These are phyloP conservation scores for Tor tambroides DNA, from an alignment of 2,113 vertebrate genomes.

Conservation along the genomic window DNA sequence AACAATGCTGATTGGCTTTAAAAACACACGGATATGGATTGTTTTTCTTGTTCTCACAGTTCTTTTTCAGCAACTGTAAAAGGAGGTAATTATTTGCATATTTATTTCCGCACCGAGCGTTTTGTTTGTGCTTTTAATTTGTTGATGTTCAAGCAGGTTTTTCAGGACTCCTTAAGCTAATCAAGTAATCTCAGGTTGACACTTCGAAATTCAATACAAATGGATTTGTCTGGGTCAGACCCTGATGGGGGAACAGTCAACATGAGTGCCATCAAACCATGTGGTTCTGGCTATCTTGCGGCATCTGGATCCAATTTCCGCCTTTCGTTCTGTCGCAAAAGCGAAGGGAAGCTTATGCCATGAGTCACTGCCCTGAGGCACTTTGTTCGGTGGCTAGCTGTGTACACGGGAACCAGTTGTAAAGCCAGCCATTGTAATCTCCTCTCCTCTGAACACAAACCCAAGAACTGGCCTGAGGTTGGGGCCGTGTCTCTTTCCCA, in stretches of 20 bases:
- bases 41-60: not conserved
- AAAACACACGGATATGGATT: not conserved
- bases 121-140: not conserved
- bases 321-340: conserved; percentile 70
- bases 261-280: conserved; percentile 65
- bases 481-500: conserved; percentile 52
- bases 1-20: not conserved
- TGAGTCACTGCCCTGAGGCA: conserved; percentile 72
- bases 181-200: not conserved
- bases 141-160: not conserved
- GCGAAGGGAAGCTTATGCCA: conserved; percentile 63
- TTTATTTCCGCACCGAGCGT: not conserved
- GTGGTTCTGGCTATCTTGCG: conserved; percentile 76
- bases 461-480: conserved; percentile 46
- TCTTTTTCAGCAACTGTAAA: not conserved
- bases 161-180: conserved; percentile 3
- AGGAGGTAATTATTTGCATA: not conserved
- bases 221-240: conserved; percentile 31
- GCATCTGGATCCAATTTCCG: conserved; percentile 82
- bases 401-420: conserved; percentile 56
- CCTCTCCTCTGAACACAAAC: conserved; percentile 35
- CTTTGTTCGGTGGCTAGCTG: conserved; percentile 36
- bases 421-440: conserved; percentile 59
- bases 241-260: not conserved
- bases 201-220: not conserved